Percentiles rank a stretch among this genome's conserved stretches.
Conservation (phyloP, 2,888 invertebrate species). For the Melipona beecheii region DNA sequence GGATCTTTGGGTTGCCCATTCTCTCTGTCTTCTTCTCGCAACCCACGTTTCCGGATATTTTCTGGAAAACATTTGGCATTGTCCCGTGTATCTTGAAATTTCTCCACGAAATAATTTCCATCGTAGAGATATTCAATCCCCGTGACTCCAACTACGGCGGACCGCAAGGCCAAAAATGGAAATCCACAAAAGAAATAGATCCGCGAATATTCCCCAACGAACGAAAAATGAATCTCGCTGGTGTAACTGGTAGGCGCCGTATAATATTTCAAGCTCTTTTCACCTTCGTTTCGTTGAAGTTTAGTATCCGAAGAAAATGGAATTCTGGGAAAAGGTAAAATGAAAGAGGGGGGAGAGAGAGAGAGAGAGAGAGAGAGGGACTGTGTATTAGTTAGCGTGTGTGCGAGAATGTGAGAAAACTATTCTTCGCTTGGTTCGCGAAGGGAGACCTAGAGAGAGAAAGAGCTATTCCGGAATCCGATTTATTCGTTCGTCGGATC, state of each 20-base stretch:
- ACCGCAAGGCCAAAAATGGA: too few species aligned
- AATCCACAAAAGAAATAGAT: neutral
- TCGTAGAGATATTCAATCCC: too few species aligned
- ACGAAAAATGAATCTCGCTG: neutral
- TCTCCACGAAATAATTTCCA: too few species aligned
- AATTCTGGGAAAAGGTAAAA: slow-evolving; percentile 43
- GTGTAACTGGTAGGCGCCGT: neutral
- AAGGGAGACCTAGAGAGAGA: neutral
- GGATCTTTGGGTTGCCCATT: too few species aligned
- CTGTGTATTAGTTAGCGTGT: neutral
- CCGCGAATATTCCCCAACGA: neutral
- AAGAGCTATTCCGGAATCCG: slow-evolving; percentile 53
- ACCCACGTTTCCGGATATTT: too few species aligned
- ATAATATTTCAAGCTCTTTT: neutral
- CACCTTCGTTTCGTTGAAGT: neutral
- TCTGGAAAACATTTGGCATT: too few species aligned
- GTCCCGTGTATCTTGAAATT: too few species aligned
- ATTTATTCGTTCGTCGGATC: slow-evolving; percentile 60
- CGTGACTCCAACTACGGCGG: too few species aligned
- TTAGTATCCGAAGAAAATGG: slow-evolving; percentile 44
- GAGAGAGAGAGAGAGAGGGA: neutral
- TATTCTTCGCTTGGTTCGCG: slow-evolving; percentile 34
- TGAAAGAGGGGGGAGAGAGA: neutral
- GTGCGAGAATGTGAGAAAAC: neutral
- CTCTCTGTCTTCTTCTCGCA: too few species aligned